phyloP scores from a whole-genome alignment of 2,113 vertebrate species.

The Picathartes gymnocephalus region DNA sequence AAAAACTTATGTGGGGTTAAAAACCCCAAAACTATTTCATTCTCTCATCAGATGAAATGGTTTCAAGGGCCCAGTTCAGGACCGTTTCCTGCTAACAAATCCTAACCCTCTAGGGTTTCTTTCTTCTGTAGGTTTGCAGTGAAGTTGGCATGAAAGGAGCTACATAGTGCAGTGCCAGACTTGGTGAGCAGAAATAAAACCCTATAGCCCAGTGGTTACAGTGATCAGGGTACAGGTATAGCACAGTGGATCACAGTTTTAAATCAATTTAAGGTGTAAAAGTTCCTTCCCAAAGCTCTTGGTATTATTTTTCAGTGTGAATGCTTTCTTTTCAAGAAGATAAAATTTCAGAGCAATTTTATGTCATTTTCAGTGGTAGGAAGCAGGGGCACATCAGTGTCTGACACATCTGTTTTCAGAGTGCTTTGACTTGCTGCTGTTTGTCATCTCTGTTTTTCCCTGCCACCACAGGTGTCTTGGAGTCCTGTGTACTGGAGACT shows the following conservation, averaged over 20 bases:
- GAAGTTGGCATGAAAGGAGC: not conserved
- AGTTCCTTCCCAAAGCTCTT: not conserved
- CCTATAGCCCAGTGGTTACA: not conserved
- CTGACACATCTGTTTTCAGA: not conserved
- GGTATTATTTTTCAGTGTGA: not conserved
- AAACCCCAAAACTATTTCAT: not conserved
- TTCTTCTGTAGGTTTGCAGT: not conserved
- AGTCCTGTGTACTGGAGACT: not conserved
- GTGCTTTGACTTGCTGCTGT: not conserved
- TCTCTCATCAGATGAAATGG: not conserved
- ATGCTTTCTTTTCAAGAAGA: not conserved
- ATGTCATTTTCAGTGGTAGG: not conserved
- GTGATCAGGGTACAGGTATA: not conserved
- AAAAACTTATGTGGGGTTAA: not conserved
- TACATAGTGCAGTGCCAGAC: not conserved
- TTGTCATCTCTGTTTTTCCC: not conserved
- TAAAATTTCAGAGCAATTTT: not conserved
- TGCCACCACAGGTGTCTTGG: slow-evolving; percentile 1
- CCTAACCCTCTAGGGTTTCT: not conserved
- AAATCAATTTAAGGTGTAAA: not conserved
- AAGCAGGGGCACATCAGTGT: not conserved
- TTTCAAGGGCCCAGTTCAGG: not conserved
- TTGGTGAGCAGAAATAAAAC: not conserved
- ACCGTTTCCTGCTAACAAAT: not conserved
- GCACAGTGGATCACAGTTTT: not conserved